Base-by-base conservation (phyloP, 2,797 vertebrate genomes). In the Pithecia hirsuta region DNA sequence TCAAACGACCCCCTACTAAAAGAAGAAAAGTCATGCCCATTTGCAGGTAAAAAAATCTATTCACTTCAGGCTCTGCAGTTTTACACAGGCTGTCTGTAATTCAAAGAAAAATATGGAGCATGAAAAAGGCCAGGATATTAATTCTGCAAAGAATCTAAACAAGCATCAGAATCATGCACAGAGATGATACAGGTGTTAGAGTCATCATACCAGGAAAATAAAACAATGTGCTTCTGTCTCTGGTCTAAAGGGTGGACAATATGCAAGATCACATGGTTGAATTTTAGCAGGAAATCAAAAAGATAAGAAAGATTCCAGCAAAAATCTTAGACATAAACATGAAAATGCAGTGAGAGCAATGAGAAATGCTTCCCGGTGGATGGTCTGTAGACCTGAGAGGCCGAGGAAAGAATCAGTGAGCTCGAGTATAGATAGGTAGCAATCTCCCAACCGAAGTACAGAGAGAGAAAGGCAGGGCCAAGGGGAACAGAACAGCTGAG, bases 401-500 rank as follows among this genome's bases (percentile, higher is more conserved):
- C 30, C 24, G 4, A 22, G 83, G 20, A 36, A 26, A 33, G 24
- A 30, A 22, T 46, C 17, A 0, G 33, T 57, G 48, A 22, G 75
- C 59, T 36, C 14, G 2, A 52, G 20, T 26, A 2, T 1, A 10
- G 46, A 3, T 6, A 7, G 4, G 24, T 4, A 11, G 50, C 36
- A 52, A 20, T 33, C 15, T 72, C 7, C 5, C 11, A 1, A 9
- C 36, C 20, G 9, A 22, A 11, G 2, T 7, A 17, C 7, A 26
- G 28, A 36, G 44, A 26, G 6, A 11, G 14, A 17, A 3, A 7
- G 13, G 36, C 3, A 5, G 14, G 26, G 4, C 22, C 7, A 41
- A 8, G n/a, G 14, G 4, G 13, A 1, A 0, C 44, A 36, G 28
- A 19, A 1, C 0, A 30, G 24, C 28, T 17, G 20, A 8, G 50